Percentiles rank a stretch among this genome's conserved stretches.
Evolutionary conservation across 2,113 vertebrate genomes (phyloP).

Genomic region (Phycodurus eques): DNA sequence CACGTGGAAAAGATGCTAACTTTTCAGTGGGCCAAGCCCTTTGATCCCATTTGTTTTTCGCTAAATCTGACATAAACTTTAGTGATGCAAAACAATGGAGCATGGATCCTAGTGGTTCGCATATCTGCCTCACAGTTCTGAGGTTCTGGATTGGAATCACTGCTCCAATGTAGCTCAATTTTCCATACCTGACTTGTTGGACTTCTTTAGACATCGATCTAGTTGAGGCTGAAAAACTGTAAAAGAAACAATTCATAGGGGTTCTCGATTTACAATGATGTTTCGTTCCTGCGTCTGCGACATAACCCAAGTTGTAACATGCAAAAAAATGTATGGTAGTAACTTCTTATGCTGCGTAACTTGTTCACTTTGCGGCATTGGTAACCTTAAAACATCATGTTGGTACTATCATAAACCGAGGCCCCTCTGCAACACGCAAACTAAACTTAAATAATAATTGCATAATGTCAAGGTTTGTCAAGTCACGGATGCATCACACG

Average conservation of each 20-base stretch:
- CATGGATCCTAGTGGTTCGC: background rate
- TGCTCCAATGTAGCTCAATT: background rate
- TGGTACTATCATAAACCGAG: too few relatives aligned
- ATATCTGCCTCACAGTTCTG: background rate
- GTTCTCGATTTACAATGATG: too few relatives aligned
- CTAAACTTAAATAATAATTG: background rate
- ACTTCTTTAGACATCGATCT: too few relatives aligned
- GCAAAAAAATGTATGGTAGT: too few relatives aligned
- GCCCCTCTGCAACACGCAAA: background rate
- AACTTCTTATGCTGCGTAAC: too few relatives aligned
- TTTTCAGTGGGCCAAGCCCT: background rate
- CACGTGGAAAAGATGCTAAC: constrained; percentile 45
- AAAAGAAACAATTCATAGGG: too few relatives aligned
- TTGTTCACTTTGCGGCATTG: too few relatives aligned
- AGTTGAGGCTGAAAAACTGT: too few relatives aligned
- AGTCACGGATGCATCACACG: background rate
- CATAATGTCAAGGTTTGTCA: background rate
- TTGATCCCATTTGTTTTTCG: background rate
- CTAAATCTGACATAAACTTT: background rate
- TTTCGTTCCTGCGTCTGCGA: too few relatives aligned
- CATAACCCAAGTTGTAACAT: too few relatives aligned
- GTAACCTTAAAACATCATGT: too few relatives aligned
- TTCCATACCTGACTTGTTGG: background rate
- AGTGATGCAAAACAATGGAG: background rate
- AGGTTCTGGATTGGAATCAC: background rate